Evolutionary conservation across 2,888 invertebrate genomes (phyloP).

Genomic region (Trissonchulus sp.): DNA sequence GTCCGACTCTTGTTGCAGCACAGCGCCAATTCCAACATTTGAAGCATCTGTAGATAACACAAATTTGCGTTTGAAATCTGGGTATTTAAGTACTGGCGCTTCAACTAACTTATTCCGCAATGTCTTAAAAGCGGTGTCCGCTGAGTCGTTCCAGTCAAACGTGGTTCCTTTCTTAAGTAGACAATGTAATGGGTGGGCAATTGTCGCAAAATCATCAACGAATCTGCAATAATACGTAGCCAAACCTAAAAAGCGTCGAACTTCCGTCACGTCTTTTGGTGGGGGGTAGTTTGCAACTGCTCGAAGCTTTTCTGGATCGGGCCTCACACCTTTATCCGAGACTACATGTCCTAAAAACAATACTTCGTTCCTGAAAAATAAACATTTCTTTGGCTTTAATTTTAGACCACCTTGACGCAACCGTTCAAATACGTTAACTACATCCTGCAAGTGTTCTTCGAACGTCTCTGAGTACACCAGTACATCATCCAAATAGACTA

Average conservation of each 20-base stretch:
- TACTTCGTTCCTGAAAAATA: not conserved
- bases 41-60: not conserved
- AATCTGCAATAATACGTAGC: too few species aligned
- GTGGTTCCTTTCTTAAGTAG: too few species aligned
- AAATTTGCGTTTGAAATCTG: not conserved
- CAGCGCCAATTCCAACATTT: not conserved
- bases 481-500: too few species aligned
- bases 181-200: too few species aligned
- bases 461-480: too few species aligned
- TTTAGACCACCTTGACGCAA: not conserved
- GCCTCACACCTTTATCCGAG: too few species aligned
- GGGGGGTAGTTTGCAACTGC: not conserved
- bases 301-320: not conserved
- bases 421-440: not conserved
- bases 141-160: too few species aligned
- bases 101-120: too few species aligned
- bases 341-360: not conserved
- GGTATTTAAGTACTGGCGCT: not conserved
- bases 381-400: slow-evolving; percentile 10
- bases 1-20: not conserved
- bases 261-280: not conserved
- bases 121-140: too few species aligned
- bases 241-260: not conserved
- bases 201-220: too few species aligned
- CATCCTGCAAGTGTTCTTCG: not conserved